Base-by-base conservation (phyloP, 2,113 vertebrate species). In the Strix uralensis region DNA sequence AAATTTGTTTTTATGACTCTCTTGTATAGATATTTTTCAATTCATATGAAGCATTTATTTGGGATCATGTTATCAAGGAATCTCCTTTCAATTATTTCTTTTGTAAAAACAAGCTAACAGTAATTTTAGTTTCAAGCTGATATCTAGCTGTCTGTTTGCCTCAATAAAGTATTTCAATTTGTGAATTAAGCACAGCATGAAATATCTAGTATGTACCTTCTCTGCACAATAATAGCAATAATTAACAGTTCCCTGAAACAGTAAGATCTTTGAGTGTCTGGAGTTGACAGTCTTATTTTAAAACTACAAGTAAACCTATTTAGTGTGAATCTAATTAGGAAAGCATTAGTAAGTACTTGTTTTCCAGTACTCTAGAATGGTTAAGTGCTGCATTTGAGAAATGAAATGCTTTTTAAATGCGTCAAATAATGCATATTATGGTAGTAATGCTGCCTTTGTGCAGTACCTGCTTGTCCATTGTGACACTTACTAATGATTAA, bases 71-170 rank as follows among this genome's bases (percentile, higher is more conserved):
- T 81, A 82, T 81, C 47, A 74, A 90, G 74, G 62, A 87, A 89
- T 42, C 34, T 73, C 32, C 26, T 78, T 96, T 81, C 61, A 73
- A 66, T 91, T 87, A 69, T 82, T 94, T 96, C 4, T 77, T 95
- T 96, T 90, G 71, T 78, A 79, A 93, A 80, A 88, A 80, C 67
- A 82, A 96, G 30, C 54, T 90, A 92, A 86, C 46, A 74, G 65
- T 84, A 83, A 97, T 92, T 97, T 97, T 96, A 87, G 71, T 95
- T 96, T 95, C 52, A 96, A 95, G 66, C 32, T 96, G 85, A 89
- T 94, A 92, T 86, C 93, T 82, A 96, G 81, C 57, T 93, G 85
- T 94, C 92, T 96, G 77, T 90, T 94, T 97, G 77, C 59, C 86
- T 94, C 80, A 94, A 82, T 96, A 88, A 97, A 96, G 47, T 93